Conservation (phyloP, 2,113 vertebrate genomes). For the Chlamydotis undulata region DNA sequence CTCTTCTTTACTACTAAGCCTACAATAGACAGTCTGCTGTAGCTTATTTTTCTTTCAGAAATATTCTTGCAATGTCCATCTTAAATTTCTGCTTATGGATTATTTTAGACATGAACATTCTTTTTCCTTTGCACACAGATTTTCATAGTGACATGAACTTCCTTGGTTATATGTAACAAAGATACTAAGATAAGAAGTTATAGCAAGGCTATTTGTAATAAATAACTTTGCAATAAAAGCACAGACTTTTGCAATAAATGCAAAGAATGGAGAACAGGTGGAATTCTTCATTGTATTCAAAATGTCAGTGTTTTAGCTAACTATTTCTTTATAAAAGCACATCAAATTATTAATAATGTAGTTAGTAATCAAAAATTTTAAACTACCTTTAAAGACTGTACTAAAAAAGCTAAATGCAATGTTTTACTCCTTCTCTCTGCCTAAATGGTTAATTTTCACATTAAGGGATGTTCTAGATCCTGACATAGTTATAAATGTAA, state of each 20-base stretch:
- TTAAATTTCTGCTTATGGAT: background rate
- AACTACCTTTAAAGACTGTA: background rate
- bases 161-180: background rate
- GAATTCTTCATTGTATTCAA: background rate
- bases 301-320: background rate
- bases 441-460: background rate
- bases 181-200: background rate
- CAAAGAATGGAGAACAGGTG: background rate
- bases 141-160: background rate
- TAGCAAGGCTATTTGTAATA: background rate
- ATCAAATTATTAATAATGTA: background rate
- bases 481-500: background rate
- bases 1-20: background rate
- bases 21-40: background rate
- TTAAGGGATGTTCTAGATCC: background rate
- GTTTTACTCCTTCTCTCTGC: background rate
- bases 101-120: fast-evolving
- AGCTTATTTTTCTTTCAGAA: background rate
- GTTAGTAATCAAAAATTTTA: background rate
- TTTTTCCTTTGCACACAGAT: background rate
- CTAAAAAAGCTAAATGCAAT: background rate
- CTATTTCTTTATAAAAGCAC: background rate
- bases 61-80: background rate
- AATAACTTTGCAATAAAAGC: background rate
- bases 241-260: background rate